Evolutionary conservation across 2,888 invertebrate species (phyloP).

Genomic region (Diachrysia chrysitis): DNA sequence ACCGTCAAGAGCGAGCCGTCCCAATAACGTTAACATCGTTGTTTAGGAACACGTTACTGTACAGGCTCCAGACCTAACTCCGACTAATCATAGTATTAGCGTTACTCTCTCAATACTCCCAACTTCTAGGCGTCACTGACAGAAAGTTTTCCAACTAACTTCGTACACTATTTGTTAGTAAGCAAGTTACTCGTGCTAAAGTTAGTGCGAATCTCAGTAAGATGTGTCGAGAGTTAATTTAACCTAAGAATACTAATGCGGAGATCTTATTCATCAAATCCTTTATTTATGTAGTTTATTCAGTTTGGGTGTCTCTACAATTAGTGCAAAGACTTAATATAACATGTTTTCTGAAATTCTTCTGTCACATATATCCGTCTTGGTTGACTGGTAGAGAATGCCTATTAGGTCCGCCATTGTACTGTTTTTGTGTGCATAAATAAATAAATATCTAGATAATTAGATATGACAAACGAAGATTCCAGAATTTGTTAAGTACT

Average conservation of each 20-base stretch:
- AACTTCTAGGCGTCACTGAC: conserved; percentile 14
- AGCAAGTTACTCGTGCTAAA: conserved; percentile 10
- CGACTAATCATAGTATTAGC: conserved; percentile 21
- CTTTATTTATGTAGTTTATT: not conserved
- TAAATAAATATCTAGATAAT: no score
- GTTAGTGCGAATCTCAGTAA: not conserved
- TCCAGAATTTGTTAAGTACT: no score
- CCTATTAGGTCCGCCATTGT: no score
- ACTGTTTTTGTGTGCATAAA: no score
- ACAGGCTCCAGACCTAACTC: conserved; percentile 1
- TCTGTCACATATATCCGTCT: no score
- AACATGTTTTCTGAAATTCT: no score
- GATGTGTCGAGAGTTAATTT: conserved; percentile 18
- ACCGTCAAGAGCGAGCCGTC: not conserved
- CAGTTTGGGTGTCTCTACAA: not conserved
- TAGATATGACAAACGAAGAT: no score
- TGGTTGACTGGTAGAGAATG: no score
- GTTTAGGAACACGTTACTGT: not conserved
- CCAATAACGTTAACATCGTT: not conserved
- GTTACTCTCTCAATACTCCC: conserved; percentile 22
- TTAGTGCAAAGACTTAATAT: not conserved
- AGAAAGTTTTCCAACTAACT: conserved; percentile 19
- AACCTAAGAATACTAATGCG: conserved; percentile 5
- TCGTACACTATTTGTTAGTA: conserved; percentile 12
- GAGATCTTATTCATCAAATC: not conserved